These are phyloP conservation scores for Drosophila ironensis DNA, from an alignment of 1,140 invertebrate species.

Conservation along the genomic window DNA sequence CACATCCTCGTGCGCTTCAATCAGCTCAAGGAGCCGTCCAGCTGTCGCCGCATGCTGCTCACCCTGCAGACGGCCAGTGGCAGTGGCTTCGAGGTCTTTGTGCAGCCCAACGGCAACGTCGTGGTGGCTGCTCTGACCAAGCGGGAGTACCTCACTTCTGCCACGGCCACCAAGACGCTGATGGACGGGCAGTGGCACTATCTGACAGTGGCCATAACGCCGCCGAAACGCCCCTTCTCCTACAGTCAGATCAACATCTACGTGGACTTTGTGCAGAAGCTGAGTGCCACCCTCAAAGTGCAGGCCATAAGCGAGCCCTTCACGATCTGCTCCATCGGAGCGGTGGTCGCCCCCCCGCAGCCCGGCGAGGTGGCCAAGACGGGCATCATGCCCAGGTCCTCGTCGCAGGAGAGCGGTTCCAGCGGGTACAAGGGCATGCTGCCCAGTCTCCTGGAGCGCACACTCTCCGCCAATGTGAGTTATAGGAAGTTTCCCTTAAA, in stretches of 20 bases:
- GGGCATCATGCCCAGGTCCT: conserved; percentile 49
- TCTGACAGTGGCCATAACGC: conserved; percentile 84
- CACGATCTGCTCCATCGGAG: conserved; percentile 83
- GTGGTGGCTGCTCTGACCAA: conserved; percentile 84
- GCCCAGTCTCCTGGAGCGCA: conserved; percentile 79
- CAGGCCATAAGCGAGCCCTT: conserved; percentile 85
- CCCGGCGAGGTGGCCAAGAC: conserved; percentile 27
- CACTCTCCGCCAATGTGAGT: conserved; percentile 74
- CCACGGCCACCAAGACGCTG: conserved; percentile 83
- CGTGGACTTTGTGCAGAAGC: conserved; percentile 85
- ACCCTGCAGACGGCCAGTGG: conserved; percentile 84
- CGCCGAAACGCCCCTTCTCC: conserved; percentile 85
- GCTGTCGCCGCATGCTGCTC: conserved; percentile 62
- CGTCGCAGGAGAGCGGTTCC: conserved; percentile 59
- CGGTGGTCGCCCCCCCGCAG: conserved; percentile 55
- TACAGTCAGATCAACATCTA: conserved; percentile 85
- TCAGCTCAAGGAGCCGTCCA: conserved; percentile 39
- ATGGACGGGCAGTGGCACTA: conserved; percentile 86
- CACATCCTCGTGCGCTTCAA: conserved; percentile 85
- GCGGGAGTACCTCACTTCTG: conserved; percentile 84
- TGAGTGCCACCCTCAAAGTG: conserved; percentile 84
- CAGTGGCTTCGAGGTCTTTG: conserved; percentile 85
- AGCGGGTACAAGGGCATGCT: conserved; percentile 70
- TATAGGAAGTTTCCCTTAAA: neutral
- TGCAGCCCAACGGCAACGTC: conserved; percentile 84